A percentile compares a stretch with the other conserved stretches of the same genome.
These are phyloP conservation scores for Mesaphorura yosii DNA, from an alignment of 1,140 invertebrate species.

Conservation along the genomic window DNA sequence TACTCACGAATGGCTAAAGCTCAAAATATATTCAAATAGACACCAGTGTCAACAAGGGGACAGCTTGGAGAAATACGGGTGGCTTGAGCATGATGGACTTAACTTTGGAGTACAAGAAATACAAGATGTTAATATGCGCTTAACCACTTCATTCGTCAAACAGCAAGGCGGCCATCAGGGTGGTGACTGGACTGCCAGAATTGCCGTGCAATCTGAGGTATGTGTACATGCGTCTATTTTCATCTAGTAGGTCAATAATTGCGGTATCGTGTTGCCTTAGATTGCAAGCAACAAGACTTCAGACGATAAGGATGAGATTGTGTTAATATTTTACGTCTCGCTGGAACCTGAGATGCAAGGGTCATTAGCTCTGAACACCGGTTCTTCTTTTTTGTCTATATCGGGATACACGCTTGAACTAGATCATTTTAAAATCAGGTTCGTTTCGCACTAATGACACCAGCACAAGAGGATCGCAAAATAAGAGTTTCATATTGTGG, in stretches of 20 bases:
- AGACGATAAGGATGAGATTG: slow-evolving; percentile 18
- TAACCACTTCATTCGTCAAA: slow-evolving; percentile 85
- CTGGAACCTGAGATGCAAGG: slow-evolving; percentile 56
- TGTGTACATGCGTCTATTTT: no score
- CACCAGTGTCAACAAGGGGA: slow-evolving; percentile 92
- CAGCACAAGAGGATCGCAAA: no score
- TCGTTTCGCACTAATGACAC: not conserved
- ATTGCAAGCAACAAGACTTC: not conserved
- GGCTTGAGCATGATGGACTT: slow-evolving; percentile 82
- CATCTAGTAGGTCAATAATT: no score
- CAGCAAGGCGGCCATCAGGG: slow-evolving; percentile 61
- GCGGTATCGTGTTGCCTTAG: no score
- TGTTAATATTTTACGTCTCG: slow-evolving; percentile 63
- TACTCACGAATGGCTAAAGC: not conserved
- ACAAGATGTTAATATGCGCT: slow-evolving; percentile 57
- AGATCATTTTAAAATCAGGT: slow-evolving; percentile 59
- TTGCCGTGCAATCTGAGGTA: slow-evolving; percentile 47
- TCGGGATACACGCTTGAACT: slow-evolving; percentile 62
- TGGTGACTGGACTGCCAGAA: slow-evolving; percentile 84
- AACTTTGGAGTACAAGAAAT: slow-evolving; percentile 88
- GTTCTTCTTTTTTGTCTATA: no score
- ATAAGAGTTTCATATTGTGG: no score
- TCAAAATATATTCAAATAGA: slow-evolving; percentile 41
- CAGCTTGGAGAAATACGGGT: slow-evolving; percentile 64
- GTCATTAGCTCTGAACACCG: slow-evolving; percentile 46